Conservation (phyloP, 2,797 vertebrate species). For the Paedocypris micromegethes region DNA sequence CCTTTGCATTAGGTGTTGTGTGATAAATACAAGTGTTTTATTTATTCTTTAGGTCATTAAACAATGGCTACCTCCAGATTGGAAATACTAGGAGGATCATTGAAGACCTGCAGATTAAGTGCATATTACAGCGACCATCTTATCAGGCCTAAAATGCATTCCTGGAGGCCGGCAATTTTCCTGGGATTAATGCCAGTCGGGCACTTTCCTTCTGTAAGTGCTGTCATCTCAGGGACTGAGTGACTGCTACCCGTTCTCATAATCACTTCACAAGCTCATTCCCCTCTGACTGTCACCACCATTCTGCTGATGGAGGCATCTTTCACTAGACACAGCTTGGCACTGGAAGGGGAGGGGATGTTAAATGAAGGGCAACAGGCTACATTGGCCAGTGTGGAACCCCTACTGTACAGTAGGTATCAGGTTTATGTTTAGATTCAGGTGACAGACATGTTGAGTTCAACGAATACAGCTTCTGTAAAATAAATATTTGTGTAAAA, state of each 20-base stretch:
- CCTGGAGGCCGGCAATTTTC: slow-evolving; percentile 61
- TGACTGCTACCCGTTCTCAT: slow-evolving; percentile 61
- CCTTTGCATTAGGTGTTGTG: slow-evolving; percentile 30
- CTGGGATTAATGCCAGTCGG: slow-evolving; percentile 59
- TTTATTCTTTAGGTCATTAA: slow-evolving; percentile 46
- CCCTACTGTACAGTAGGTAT: slow-evolving; percentile 20
- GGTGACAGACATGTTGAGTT: slow-evolving; percentile 1
- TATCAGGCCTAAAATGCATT: slow-evolving; percentile 56
- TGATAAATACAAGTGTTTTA: slow-evolving; percentile 36
- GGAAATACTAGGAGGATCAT: slow-evolving; percentile 51
- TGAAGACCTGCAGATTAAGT: slow-evolving; percentile 52
- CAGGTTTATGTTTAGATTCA: slow-evolving; percentile 11
- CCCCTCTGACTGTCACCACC: slow-evolving; percentile 67
- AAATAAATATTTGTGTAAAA: too few relatives aligned
- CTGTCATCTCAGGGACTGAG: slow-evolving; percentile 62
- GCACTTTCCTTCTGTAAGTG: slow-evolving; percentile 54
- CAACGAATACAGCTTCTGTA: too few relatives aligned
- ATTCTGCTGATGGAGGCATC: slow-evolving; percentile 69
- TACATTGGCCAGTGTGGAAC: slow-evolving; percentile 61
- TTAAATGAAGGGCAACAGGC: slow-evolving; percentile 71
- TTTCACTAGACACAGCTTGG: slow-evolving; percentile 60
- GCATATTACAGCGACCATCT: slow-evolving; percentile 52
- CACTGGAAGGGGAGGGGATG: slow-evolving; percentile 50
- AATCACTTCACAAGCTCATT: slow-evolving; percentile 66
- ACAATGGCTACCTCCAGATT: slow-evolving; percentile 50